Percentiles rank a stretch among this genome's conserved stretches.
Conservation (phyloP, 2,888 invertebrate species). For the Quadriops clusia region DNA sequence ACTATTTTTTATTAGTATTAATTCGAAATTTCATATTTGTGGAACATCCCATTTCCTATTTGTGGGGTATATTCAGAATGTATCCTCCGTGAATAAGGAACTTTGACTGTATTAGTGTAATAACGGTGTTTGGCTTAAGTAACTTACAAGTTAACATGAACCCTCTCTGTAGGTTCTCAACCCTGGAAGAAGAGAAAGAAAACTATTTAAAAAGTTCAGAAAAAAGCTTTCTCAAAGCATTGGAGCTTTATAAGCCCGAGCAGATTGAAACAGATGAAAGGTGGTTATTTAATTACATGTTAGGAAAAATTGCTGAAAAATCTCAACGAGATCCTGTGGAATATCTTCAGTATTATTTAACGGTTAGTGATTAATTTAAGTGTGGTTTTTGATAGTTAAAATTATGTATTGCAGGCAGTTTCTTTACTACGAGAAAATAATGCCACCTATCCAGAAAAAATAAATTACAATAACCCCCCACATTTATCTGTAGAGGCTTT, state of each 20-base stretch:
- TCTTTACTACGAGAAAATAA: constrained; percentile 65
- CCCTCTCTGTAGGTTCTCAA: constrained; percentile 54
- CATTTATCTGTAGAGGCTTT: constrained; percentile 78
- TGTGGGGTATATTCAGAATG: too few relatives aligned
- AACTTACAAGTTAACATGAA: too few relatives aligned
- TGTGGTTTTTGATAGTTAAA: constrained; percentile 4
- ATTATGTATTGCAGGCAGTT: constrained; percentile 45
- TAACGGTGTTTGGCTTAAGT: too few relatives aligned
- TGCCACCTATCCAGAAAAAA: constrained; percentile 76
- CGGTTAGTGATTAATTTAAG: constrained; percentile 34
- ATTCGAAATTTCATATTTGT: too few relatives aligned
- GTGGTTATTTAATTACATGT: constrained; percentile 89
- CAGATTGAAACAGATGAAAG: constrained; percentile 63
- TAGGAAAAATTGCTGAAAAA: constrained; percentile 92
- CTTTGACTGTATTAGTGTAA: too few relatives aligned
- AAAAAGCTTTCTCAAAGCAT: constrained; percentile 63
- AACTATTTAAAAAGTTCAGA: constrained; percentile 67
- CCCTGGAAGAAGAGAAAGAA: constrained; percentile 64
- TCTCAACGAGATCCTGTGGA: constrained; percentile 58
- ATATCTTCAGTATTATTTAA: constrained; percentile 68
- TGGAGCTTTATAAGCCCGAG: constrained; percentile 46
- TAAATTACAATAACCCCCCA: constrained; percentile 74
- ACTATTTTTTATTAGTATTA: too few relatives aligned
- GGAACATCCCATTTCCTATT: too few relatives aligned
- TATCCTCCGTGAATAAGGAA: too few relatives aligned